Evolutionary conservation across 2,888 invertebrate species (phyloP).

Genomic region (Punctoribates punctum): DNA sequence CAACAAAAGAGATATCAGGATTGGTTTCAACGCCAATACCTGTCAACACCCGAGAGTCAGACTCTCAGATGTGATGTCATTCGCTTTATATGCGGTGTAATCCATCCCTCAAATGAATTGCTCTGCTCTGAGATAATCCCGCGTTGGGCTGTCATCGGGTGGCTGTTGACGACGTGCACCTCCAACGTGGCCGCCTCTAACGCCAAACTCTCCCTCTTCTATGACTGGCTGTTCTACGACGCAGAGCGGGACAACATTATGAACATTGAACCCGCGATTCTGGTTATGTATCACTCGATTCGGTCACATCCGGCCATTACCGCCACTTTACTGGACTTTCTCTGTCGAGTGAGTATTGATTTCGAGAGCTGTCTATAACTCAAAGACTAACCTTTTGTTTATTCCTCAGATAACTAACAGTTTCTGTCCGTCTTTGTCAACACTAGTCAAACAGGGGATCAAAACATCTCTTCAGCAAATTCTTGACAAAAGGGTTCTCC

Average conservation of each 20-base stretch:
- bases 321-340: conserved; percentile 81
- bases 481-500: conserved; percentile 83
- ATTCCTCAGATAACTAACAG: conserved; percentile 70
- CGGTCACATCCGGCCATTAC: conserved; percentile 85
- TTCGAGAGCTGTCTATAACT: conserved; percentile 7
- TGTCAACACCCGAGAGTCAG: conserved; percentile 85
- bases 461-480: conserved; percentile 78
- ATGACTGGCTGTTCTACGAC: conserved; percentile 90
- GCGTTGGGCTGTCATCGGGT: conserved; percentile 90
- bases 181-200: conserved; percentile 82
- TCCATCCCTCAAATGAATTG: conserved; percentile 88
- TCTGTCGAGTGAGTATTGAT: conserved; percentile 64
- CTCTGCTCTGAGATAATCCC: conserved; percentile 91
- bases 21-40: conserved; percentile 84
- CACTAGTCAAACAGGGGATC: conserved; percentile 74
- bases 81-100: conserved; percentile 85
- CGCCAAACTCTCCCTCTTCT: conserved; percentile 84
- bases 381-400: too few relatives aligned
- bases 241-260: conserved; percentile 87
- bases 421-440: conserved; percentile 73
- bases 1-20: conserved; percentile 89
- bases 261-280: conserved; percentile 88
- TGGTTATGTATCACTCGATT: conserved; percentile 91
- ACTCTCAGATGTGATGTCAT: conserved; percentile 87
- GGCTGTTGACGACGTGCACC: conserved; percentile 85